Evolutionary conservation across 2,797 vertebrate species (phyloP), one percentile per base, ranked within the genome.

Genomic region (Eidolon dupreanum): DNA sequence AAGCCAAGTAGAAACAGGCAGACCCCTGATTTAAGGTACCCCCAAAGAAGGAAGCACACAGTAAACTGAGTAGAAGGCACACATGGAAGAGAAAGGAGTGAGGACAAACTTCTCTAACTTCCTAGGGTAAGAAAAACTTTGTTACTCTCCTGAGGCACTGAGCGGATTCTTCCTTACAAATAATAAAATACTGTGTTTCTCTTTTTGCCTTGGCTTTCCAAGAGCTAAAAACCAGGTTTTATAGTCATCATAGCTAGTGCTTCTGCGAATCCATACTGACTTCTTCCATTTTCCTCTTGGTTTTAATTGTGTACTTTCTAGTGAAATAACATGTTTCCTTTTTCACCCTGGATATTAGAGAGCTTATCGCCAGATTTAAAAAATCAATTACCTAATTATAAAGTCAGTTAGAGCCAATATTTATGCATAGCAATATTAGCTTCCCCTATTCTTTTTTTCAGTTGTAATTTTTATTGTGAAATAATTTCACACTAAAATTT

Each of bases 351-450:
- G 24, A 20, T 88, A 77, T 70, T 36, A 55, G 24, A 11, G 77
- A 95, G 51, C 33, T 82, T 74, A 65, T 33, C 2, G 5, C 15
- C 33, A 92, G 81, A 75, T 68, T 70, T 70, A n/a, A 88, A 95
- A 95, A 83, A 51, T 75, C 51, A 75, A 33, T 68, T 51, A 66
- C 49, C 59, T 95, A 95, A 88, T 53, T 61, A 77, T 57, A 61
- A 88, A 82, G 38, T 51, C 33, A 82, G 59, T 55, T 36, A 88
- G 51, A 88, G 24, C 22, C 41, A 78, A 78, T 24, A 86, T 59
- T 73, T 90, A 65, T 36, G 19, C 36, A 31, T 79, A 55, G 63
- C 81, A 31, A 63, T 53, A 71, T 71, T 71, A 79, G 9, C 12
- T 55, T 63, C 36, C 55, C 10, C 31, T 71, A 17, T 59, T 66